Evolutionary conservation across 2,888 invertebrate genomes (phyloP).

Genomic region (Synergus itoensis): DNA sequence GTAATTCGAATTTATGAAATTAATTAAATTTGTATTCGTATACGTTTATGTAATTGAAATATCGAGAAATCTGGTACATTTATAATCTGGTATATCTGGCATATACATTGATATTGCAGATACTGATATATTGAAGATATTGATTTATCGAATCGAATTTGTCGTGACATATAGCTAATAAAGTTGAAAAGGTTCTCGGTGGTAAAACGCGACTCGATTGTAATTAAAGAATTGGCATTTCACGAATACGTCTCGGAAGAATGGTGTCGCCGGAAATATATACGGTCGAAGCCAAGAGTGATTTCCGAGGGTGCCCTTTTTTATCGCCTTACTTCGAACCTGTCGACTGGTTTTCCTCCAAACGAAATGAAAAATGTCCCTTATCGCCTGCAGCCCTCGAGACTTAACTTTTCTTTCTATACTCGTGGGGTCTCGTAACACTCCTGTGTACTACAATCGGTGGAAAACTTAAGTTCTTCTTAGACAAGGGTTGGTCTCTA

Average conservation of each 20-base stretch:
- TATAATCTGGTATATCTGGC: no score
- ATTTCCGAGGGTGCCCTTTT: constrained; percentile 50
- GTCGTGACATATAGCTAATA: not conserved
- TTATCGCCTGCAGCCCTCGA: constrained; percentile 46
- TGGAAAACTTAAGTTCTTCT: constrained; percentile 3
- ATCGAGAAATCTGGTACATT: no score
- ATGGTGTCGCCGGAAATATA: not conserved
- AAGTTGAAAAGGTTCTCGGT: constrained; percentile 42
- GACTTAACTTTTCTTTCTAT: constrained; percentile 41
- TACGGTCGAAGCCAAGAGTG: constrained; percentile 8
- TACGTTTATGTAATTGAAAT: no score
- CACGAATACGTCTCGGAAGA: not conserved
- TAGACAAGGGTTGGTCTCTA: constrained; percentile 16
- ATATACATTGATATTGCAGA: no score
- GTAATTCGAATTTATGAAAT: no score
- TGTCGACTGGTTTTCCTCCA: constrained; percentile 50
- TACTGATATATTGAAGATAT: not conserved
- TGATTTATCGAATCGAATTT: not conserved
- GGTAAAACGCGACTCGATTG: not conserved
- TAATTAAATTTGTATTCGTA: no score
- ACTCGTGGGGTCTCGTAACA: constrained; percentile 16
- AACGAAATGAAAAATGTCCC: constrained; percentile 54
- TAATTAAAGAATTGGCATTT: constrained; percentile 11
- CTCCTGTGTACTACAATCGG: constrained; percentile 12
- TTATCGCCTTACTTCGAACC: constrained; percentile 50